Base-by-base conservation (phyloP, 2,113 vertebrate genomes). In the Rhinopomastus cyanomelas region DNA sequence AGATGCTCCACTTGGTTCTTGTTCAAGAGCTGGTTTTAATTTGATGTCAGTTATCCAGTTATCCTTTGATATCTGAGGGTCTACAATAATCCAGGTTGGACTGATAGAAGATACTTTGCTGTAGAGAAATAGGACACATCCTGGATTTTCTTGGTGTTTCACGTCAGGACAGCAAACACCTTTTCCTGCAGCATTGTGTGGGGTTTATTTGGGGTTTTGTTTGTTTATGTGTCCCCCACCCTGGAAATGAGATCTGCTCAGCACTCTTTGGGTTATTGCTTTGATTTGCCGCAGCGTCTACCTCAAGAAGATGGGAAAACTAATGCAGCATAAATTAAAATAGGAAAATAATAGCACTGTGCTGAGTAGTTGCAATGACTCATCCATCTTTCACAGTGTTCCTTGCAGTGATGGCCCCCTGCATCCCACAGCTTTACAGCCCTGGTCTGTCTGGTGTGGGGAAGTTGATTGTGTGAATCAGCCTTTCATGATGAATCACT, bases 331-430 rank as follows among this genome's bases (percentile, higher is more conserved):
- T 56, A n/a, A 17, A 30, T 53, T 56, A 15, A 69, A 69, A 27
- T 14, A 23, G 39, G 49, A 20, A 74, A 69, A 30, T 36, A 57
- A 3, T 1, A 11, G 5, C 5, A 11, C 19, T 19, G 44, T 30
- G 27, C 7, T 34, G 48, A 56, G 9, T 8, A 22, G 32, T 2
- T 39, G 48, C n/a, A 29, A 19, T 11, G 30, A 36, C 14, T n/a
- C 9, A 16, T 60, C 39, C 20, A 2, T 37, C 21, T 56, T 75
- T 26, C 44, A 16, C 3, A 6, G 0, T 26, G 11, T 42, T 26
- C 13, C 44, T 30, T 12, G 3, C 19, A 13, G 0, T 32, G 11
- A 2, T 6, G 6, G 11, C n/a, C 18, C 57, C 7, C 0, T 2
- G 9, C 18, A 29, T 55, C 25, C 49, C 62, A 51, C 37, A 30